Conservation (phyloP, 2,888 invertebrate genomes). For the Eumerus sabulonum region DNA sequence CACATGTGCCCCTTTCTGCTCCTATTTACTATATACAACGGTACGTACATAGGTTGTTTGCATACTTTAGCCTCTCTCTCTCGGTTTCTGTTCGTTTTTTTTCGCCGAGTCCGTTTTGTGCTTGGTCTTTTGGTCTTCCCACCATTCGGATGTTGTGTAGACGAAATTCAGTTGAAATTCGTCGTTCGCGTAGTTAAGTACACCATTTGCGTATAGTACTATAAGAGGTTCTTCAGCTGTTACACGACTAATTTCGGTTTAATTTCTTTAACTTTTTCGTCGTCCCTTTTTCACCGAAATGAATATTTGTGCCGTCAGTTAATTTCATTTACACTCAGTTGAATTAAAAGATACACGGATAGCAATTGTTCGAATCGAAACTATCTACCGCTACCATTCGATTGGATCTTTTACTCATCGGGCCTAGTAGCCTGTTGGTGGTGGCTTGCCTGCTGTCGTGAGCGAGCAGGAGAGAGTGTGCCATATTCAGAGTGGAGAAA, state of each 20-base stretch:
- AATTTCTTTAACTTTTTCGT: constrained; percentile 17
- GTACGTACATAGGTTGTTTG: neutral
- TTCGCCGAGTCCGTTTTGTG: neutral
- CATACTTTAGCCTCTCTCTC: constrained; percentile 10
- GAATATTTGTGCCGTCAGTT: too few relatives aligned
- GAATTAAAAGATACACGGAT: too few relatives aligned
- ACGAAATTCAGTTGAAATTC: constrained; percentile 46
- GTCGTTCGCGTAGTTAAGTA: constrained; percentile 27
- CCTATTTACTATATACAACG: constrained; percentile 16
- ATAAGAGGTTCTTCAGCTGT: neutral
- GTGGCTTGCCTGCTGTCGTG: too few relatives aligned
- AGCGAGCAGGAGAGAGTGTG: constrained; percentile 29
- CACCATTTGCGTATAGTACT: neutral
- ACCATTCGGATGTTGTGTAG: constrained; percentile 8
- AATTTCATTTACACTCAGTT: too few relatives aligned
- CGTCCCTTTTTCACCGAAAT: too few relatives aligned
- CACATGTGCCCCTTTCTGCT: constrained; percentile 14
- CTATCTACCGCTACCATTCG: too few relatives aligned
- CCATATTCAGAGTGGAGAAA: constrained; percentile 38
- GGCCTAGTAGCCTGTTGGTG: too few relatives aligned
- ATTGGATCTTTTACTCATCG: too few relatives aligned
- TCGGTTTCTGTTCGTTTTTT: constrained; percentile 7
- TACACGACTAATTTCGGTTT: constrained; percentile 22
- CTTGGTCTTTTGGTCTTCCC: constrained; percentile 2
- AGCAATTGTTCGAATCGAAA: too few relatives aligned